Conservation (phyloP, 2,797 vertebrate species). For the Kryptolebias ocellatus region DNA sequence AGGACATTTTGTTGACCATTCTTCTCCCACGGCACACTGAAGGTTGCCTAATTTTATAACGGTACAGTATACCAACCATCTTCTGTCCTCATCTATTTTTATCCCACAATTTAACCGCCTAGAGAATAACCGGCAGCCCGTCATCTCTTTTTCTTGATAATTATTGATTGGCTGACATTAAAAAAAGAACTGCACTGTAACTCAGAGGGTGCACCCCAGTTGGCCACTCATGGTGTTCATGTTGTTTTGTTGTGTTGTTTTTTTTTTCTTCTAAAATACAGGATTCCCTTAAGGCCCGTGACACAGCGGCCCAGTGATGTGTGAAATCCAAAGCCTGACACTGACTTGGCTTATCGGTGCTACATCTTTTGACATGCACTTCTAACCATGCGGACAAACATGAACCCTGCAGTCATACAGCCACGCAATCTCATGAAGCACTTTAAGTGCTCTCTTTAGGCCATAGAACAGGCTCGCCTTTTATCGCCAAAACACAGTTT, state of each 20-base stretch:
- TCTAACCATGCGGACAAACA: slow-evolving; percentile 38
- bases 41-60: slow-evolving; percentile 1
- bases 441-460: slow-evolving; percentile 4
- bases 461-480: not conserved
- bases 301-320: slow-evolving; percentile 58
- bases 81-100: slow-evolving; percentile 3
- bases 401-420: slow-evolving; percentile 1
- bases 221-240: slow-evolving; percentile 35
- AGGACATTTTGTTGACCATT: slow-evolving; percentile 24
- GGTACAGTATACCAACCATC: not conserved
- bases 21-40: slow-evolving; percentile 1
- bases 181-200: slow-evolving; percentile 11
- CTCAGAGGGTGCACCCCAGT: slow-evolving; percentile 15
- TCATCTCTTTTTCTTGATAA: not conserved
- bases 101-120: not conserved
- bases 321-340: slow-evolving; percentile 49
- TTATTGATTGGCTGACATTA: slow-evolving; percentile 11
- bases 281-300: slow-evolving; percentile 32
- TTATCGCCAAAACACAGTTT: slow-evolving; percentile 7
- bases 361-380: slow-evolving; percentile 26
- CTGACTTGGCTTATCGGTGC: slow-evolving; percentile 46
- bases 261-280: slow-evolving; percentile 7
- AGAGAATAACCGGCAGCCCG: not conserved
- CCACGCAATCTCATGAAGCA: not conserved
- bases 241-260: slow-evolving; percentile 2